Evolutionary conservation across 2,797 vertebrate genomes (phyloP), one percentile per base, ranked within the genome.

Genomic region (Myripristis murdjan): DNA sequence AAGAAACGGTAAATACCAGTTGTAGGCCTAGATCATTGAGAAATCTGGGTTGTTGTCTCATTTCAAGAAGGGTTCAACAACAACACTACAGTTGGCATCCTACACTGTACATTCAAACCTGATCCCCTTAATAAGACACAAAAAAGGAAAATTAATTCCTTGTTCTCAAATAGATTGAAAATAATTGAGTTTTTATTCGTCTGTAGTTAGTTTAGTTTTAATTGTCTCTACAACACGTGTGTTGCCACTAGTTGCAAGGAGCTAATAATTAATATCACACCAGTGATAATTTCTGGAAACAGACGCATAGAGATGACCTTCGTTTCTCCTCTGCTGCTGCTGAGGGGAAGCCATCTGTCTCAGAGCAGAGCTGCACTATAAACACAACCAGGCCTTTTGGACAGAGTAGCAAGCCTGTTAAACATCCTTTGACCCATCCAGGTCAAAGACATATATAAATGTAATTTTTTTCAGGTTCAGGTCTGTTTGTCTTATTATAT

Each of bases 341-440:
- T 63, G 63, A 71, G 76, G 79, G 71, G 83, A 86, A 84, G 71
- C 79, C 77, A 78, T 89, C 73, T 83, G 79, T 79, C 67, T 76
- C 39, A 2, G 67, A 64, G 73, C 68, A 62, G 77, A 83, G 48
- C 70, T 46, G 64, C 55, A 75, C 57, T 70, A 54, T 77, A 81
- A 87, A 83, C 73, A 58, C 43, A 53, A 61, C 37, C 73, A 9
- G 20, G 24, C 26, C 69, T 81, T 80, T 85, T 64, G 71, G 77
- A 76, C 4, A 8, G 51, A 46, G 41, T 62, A 43, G 54, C 23
- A 64, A 64, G 60, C 41, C 62, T 59, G 55, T 85, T 81, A 73
- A 78, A 85, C 82, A 75, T 23, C 35, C 20, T 61, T 18, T 41
- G 49, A 68, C 57, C 59, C 52, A 67, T 31, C n/a, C 49, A 56